Evolutionary conservation across 2,797 vertebrate species (phyloP).

Genomic region (Hozukius guyotensis): DNA sequence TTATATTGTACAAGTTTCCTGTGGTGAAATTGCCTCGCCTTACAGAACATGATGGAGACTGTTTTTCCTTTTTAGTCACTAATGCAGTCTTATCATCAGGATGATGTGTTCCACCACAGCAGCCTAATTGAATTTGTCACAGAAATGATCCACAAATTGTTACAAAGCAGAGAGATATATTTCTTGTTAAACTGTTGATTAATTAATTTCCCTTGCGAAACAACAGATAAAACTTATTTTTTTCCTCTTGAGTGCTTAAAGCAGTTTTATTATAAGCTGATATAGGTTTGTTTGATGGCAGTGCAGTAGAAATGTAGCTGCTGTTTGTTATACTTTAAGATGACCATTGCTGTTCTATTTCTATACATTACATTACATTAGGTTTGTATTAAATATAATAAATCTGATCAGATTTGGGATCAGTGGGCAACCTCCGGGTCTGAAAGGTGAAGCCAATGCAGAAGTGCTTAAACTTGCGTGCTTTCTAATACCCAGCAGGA

Average conservation of each 20-base stretch:
- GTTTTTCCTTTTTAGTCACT: background rate
- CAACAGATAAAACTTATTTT: slow-evolving; percentile 19
- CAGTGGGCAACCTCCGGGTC: no score
- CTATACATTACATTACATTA: background rate
- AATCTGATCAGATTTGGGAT: background rate
- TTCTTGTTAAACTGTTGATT: slow-evolving; percentile 40
- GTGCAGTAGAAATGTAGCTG: background rate
- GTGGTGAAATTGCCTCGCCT: slow-evolving; percentile 25
- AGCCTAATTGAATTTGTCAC: slow-evolving; percentile 37
- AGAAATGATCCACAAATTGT: slow-evolving; percentile 22
- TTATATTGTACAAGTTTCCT: slow-evolving; percentile 19
- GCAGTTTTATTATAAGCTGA: background rate
- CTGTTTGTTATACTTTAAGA: background rate
- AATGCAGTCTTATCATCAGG: slow-evolving; percentile 18
- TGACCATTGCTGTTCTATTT: background rate
- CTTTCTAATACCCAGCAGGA: no score
- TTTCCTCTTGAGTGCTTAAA: background rate
- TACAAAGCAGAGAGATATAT: slow-evolving; percentile 20
- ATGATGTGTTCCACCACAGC: slow-evolving; percentile 14
- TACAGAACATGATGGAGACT: background rate
- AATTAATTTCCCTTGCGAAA: slow-evolving; percentile 36
- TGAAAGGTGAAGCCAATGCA: no score
- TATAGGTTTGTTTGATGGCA: background rate
- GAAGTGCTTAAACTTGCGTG: no score
- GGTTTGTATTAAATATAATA: background rate